These are phyloP conservation scores for Augiades crinisus DNA, from an alignment of 2,888 invertebrate species.

Conservation along the genomic window DNA sequence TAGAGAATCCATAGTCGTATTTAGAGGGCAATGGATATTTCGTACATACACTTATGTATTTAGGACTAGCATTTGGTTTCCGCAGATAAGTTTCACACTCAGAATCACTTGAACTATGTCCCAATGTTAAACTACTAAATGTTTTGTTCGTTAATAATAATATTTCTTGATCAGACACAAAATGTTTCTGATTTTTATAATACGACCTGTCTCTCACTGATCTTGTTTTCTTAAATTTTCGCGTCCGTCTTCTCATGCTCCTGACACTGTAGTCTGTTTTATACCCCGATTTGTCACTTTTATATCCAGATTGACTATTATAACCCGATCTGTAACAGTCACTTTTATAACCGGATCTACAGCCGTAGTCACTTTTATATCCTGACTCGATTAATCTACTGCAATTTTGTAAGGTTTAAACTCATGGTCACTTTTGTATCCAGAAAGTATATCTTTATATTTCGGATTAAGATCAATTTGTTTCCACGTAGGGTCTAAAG, in stretches of 20 bases:
- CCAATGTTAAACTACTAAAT: constrained; percentile 77
- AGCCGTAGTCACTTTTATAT: constrained; percentile 83
- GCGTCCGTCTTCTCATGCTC: constrained; percentile 71
- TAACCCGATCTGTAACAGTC: constrained; percentile 80
- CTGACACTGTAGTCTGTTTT: constrained; percentile 81
- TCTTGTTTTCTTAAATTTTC: constrained; percentile 74
- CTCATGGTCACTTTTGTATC: constrained; percentile 83
- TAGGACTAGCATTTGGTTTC: constrained; percentile 65
- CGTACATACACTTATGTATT: constrained; percentile 69
- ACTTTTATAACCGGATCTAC: constrained; percentile 75
- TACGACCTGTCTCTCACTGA: constrained; percentile 75
- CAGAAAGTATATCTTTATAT: constrained; percentile 81
- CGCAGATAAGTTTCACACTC: constrained; percentile 71
- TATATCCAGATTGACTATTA: constrained; percentile 82
- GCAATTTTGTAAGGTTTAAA: constrained; percentile 76
- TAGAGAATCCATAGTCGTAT: constrained; percentile 64
- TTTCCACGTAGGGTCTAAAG: constrained; percentile 83
- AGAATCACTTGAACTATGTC: constrained; percentile 79
- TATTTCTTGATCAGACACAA: constrained; percentile 82
- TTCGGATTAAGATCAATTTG: constrained; percentile 84
- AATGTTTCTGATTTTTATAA: constrained; percentile 79
- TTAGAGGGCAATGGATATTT: constrained; percentile 68
- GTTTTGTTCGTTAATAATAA: constrained; percentile 78
- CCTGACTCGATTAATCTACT: constrained; percentile 80
- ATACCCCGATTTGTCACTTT: constrained; percentile 82